A percentile compares a stretch with the other conserved stretches of the same genome.
These are phyloP conservation scores for Silvanus unidentatus DNA, from an alignment of 2,888 invertebrate species.

Conservation along the genomic window DNA sequence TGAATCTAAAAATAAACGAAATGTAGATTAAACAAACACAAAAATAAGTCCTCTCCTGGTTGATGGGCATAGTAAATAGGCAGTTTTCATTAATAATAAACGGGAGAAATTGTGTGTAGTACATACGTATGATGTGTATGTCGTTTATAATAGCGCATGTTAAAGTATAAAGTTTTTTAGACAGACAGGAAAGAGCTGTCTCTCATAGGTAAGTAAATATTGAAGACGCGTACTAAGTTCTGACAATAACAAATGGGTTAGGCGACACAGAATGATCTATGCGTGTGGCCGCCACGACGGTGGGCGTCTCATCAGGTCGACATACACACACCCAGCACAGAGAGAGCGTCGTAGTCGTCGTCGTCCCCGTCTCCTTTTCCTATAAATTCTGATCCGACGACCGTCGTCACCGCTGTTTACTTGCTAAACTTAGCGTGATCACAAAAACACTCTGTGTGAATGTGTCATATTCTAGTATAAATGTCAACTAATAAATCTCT, in stretches of 20 bases:
- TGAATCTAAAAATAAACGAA: slow-evolving; percentile 10
- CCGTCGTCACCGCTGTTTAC: slow-evolving; percentile 27
- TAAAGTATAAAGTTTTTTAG: slow-evolving; percentile 4
- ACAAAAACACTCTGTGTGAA: slow-evolving; percentile 29
- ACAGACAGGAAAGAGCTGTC: slow-evolving; percentile 27
- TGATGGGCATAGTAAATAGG: slow-evolving; percentile 2
- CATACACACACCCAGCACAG: background rate
- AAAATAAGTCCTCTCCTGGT: slow-evolving; percentile 4
- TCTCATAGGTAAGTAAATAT: slow-evolving; percentile 20
- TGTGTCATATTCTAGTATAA: slow-evolving; percentile 25
- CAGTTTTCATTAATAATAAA: slow-evolving; percentile 8
- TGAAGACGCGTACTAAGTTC: slow-evolving; percentile 20
- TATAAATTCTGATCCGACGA: too few species aligned
- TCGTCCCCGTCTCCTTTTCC: too few species aligned
- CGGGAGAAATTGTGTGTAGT: background rate
- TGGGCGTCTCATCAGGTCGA: slow-evolving; percentile 25
- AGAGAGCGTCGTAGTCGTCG: slow-evolving; percentile 11
- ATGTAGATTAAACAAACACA: slow-evolving; percentile 10
- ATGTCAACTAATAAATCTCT: slow-evolving; percentile 23
- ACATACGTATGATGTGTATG: background rate
- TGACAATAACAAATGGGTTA: slow-evolving; percentile 27
- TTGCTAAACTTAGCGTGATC: slow-evolving; percentile 37
- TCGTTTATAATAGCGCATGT: too few species aligned
- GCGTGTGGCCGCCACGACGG: slow-evolving; percentile 35
- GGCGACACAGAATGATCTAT: slow-evolving; percentile 32